Base-by-base conservation (phyloP, 2,113 vertebrate genomes). In the Paradisaea rubra region DNA sequence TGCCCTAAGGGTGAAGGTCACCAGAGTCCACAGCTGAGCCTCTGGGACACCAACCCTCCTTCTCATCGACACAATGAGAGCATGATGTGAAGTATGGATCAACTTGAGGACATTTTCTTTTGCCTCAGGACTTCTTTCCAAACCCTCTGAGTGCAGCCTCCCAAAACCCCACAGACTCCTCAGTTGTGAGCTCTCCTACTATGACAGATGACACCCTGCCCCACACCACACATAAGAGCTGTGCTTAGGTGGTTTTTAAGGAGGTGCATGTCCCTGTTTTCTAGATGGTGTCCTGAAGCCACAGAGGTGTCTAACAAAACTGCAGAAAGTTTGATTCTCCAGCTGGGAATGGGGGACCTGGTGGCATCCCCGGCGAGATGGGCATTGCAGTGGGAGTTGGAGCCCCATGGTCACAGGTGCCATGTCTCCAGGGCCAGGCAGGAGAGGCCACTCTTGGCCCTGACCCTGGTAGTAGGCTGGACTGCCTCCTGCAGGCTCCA, bases 351-450 rank as follows among this genome's bases (percentile, higher is more conserved):
- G 25, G 35, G 35, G 16, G 3, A 10, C 19, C 39, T 64, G 33
- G 28, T 44, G 31, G 8, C 4, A 3, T 23, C 20, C 10, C 37
- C 25, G 45, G 25, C 11, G 30, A 37, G 20, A 35, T 7, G 33
- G 19, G 37, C 8, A 10, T 37, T 86, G 39, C 2, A 3, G 42
- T 63, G 27, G 45, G 80, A 73, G 17, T 5, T 61, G 28, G 68
- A 78, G 44, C n/a, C 65, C 18, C 2, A 3, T 2, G 1, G 37
- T 5, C 33, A n/a, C 1, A 8, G 28, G n/a, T 3, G 6, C 8
- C 2, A 1, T 10, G 15, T 31, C 41, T 17, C 41, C 17, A 65
- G 54, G 49, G 21, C 31, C 22, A 42, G 47, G 22, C 33, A 56
- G 60, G 39, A 66, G 64, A 60, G 27, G 27, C 4, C 18, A 6